Percentiles rank a stretch among this genome's conserved stretches.
Evolutionary conservation across 2,888 invertebrate genomes (phyloP).

Genomic region (Rhagonycha lutea): DNA sequence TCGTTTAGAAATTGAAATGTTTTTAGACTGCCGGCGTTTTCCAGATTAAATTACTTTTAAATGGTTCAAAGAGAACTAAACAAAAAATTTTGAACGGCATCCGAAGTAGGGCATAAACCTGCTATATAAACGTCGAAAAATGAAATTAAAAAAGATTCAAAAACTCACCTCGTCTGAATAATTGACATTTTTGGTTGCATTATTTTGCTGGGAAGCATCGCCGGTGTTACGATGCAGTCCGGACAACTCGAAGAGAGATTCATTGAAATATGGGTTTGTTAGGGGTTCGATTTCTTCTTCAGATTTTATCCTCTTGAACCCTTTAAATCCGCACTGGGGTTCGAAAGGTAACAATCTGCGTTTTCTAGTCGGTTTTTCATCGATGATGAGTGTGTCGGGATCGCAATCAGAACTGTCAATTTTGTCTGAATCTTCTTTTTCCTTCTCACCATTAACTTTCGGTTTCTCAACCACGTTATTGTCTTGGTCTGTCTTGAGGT

Average conservation of each 20-base stretch:
- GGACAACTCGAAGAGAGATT: constrained; percentile 52
- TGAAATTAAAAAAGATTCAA: background rate
- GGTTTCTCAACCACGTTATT: constrained; percentile 18
- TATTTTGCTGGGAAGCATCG: constrained; percentile 5
- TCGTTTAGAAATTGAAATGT: background rate
- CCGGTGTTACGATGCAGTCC: constrained; percentile 41
- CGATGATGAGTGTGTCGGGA: constrained; percentile 51
- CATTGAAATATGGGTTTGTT: constrained; percentile 51
- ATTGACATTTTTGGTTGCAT: background rate
- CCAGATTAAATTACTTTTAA: background rate
- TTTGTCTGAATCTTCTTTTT: constrained; percentile 37
- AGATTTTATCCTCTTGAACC: constrained; percentile 27
- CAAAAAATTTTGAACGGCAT: background rate
- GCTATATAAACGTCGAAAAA: background rate
- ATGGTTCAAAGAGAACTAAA: background rate
- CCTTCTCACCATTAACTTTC: constrained; percentile 49
- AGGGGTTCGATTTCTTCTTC: constrained; percentile 39
- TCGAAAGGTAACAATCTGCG: constrained; percentile 15
- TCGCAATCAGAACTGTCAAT: constrained; percentile 50
- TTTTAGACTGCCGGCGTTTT: background rate
- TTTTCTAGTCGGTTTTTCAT: constrained; percentile 43
- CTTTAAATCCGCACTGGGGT: constrained; percentile 27
- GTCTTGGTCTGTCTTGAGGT: constrained; percentile 13
- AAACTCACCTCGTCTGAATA: constrained; percentile 12
- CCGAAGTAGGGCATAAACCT: background rate